Evolutionary conservation across 2,888 invertebrate genomes (phyloP), one percentile per base, ranked within the genome.

Genomic region (Epinotia bilunana): DNA sequence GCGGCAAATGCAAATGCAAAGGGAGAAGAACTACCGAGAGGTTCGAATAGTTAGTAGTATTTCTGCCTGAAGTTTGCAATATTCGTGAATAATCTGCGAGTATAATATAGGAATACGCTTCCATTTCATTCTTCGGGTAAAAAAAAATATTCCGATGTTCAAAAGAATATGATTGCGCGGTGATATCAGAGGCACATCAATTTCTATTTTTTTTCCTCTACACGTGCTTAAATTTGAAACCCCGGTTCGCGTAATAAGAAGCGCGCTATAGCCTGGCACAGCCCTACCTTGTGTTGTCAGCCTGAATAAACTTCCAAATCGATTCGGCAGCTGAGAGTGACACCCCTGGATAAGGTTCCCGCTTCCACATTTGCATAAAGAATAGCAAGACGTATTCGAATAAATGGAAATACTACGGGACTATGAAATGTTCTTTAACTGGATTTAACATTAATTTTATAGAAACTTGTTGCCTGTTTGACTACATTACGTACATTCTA

Each of bases 251-350:
- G 73, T 61, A 74, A 43, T 68, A 67, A 77, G 76, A 76, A 84
- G 82, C 83, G 83, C 87, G 89, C 90, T 90, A 89, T 88, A 90
- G 88, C 88, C 82, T 82, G 79, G 83, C 85, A 86, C 86, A 88
- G 86, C 86, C 86, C 85, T 86, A 87, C 88, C 88, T 87, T 90
- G 90, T 89, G 91, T 91, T 92, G 93, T 93, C 93, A 91, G 88
- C 84, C 87, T 89, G 91, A 92, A 93, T 93, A 92, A 92, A 93
- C 91, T 91, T 90, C 91, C 89, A 91, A 93, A 93, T 93, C 93
- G 93, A 91, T 93, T 92, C 88, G 87, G 84, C 89, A 89, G 88
- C 94, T 93, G 94, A 88, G 89, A 90, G 89, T 93, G 94, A 93
- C 93, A 91, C 86, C 88, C 84, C 84, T 85, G 89, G 88, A 88